phyloP scores from a whole-genome alignment of 2,113 vertebrate genomes.

The Camelus dromedarius region DNA sequence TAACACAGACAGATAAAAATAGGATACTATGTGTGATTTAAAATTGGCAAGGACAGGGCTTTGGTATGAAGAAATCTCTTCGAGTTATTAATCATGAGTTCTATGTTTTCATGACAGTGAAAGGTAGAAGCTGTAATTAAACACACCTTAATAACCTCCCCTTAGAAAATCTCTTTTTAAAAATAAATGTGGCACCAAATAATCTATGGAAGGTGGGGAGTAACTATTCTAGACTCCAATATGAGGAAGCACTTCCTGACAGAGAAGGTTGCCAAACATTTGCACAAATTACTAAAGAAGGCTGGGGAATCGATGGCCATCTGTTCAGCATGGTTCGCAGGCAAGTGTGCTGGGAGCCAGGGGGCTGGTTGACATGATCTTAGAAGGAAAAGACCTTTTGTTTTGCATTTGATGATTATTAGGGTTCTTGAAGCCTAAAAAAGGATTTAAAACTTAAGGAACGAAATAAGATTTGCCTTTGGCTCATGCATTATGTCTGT shows the following conservation, averaged over 20 bases:
- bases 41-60: constrained; percentile 75
- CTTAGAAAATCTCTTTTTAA: constrained; percentile 67
- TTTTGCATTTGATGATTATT: constrained; percentile 58
- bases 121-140: constrained; percentile 78
- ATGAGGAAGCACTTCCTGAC: constrained; percentile 42
- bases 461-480: constrained; percentile 44
- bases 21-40: constrained; percentile 67
- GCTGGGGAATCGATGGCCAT: constrained; percentile 56
- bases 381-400: constrained; percentile 21
- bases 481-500: background rate
- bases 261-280: constrained; percentile 66
- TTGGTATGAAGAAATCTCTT: constrained; percentile 59
- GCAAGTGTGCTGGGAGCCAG: constrained; percentile 21
- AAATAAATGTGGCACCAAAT: constrained; percentile 68
- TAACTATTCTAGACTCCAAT: constrained; percentile 33
- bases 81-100: constrained; percentile 63
- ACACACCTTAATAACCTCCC: constrained; percentile 60
- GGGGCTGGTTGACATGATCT: constrained; percentile 54
- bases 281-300: constrained; percentile 67
- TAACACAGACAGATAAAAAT: constrained; percentile 77
- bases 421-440: constrained; percentile 41
- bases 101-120: constrained; percentile 66
- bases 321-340: constrained; percentile 72
- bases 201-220: constrained; percentile 45
- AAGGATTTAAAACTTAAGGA: constrained; percentile 39